A percentile compares a stretch with the other conserved stretches of the same genome.
Evolutionary conservation across 2,113 vertebrate genomes (phyloP).

Genomic region (Pygoscelis antarcticus): DNA sequence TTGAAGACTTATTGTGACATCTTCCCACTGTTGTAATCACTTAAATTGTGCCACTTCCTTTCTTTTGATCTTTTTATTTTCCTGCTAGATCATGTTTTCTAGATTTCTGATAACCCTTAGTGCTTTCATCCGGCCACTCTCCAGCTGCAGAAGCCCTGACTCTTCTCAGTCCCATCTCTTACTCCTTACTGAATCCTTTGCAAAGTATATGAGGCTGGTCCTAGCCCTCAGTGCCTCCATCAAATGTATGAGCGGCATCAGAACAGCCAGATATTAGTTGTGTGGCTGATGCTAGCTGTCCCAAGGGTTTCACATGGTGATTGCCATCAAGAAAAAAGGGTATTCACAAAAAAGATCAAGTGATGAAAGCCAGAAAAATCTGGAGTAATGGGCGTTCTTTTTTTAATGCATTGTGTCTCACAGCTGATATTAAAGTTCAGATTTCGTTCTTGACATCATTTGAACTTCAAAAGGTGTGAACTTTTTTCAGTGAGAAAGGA

Average conservation of each 20-base stretch:
- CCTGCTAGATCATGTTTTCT: not conserved
- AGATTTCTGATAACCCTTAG: not conserved
- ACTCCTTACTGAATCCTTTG: not conserved
- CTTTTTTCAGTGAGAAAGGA: not conserved
- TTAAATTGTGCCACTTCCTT: not conserved
- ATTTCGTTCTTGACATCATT: not conserved
- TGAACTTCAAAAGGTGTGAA: conserved; percentile 4
- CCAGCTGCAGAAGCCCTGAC: not conserved
- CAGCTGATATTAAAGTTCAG: not conserved
- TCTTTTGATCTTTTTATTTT: not conserved
- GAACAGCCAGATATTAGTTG: not conserved
- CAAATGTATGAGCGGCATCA: not conserved
- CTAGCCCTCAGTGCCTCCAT: not conserved
- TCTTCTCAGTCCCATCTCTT: not conserved
- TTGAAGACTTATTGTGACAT: not conserved
- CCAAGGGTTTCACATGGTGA: not conserved
- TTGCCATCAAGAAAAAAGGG: not conserved
- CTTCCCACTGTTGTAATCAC: not conserved
- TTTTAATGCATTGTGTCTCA: not conserved
- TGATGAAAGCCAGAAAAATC: not conserved
- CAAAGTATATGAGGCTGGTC: not conserved
- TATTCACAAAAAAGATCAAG: not conserved
- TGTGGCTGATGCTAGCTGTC: not conserved
- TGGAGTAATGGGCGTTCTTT: not conserved
- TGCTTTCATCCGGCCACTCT: not conserved